Evolutionary conservation across 2,888 invertebrate genomes (phyloP), one percentile per base, ranked within the genome.

Genomic region (Neoscelio sp.): DNA sequence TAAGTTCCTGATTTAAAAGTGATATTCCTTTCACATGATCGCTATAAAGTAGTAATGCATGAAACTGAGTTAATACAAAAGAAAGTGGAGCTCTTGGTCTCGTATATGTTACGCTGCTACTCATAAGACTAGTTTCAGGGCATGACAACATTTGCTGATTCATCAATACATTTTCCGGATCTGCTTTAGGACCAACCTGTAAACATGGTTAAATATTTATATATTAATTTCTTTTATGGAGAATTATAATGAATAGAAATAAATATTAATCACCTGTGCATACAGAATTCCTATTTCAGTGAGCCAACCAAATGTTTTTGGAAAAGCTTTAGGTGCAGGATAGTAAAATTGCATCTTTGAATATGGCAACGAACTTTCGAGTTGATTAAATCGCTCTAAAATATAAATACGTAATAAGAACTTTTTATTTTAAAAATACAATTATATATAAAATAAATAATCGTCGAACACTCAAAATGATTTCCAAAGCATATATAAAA

Each of bases 41-140:
- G 0, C 94, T 91, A 89, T 96, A 98, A 82, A 98, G 94, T 7
- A 98, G 91, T 1, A 98, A 90, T 0, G 95, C 95, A 90, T 99
- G 98, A 91, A 97, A 98, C 90, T 98, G 96, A 0, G 98, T 98
- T 56, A 98, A 91, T 1, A 96, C 94, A 86, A 98, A 95, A 0
- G 95, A 93, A 33, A 95, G 91, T 0, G 97, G 96, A 0, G 92
- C 91, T 65, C 85, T 85, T 2, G 89, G 80, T 52, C 81, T 82
- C 4, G 60, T 76, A 38, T 84, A 74, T 0, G 85, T 80, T 5
- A 60, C 42, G 62, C 78, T 86, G 54, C 81, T 87, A 38, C 82
- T 87, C 64, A 88, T 84, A 6, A 89, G 82, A 82, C 88, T 90
- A 13, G 86, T 85, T 81, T 89, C 89, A 2, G 90, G 90, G 58